Evolutionary conservation across 2,888 invertebrate species (phyloP).

Genomic region (Habroteleia sp.): DNA sequence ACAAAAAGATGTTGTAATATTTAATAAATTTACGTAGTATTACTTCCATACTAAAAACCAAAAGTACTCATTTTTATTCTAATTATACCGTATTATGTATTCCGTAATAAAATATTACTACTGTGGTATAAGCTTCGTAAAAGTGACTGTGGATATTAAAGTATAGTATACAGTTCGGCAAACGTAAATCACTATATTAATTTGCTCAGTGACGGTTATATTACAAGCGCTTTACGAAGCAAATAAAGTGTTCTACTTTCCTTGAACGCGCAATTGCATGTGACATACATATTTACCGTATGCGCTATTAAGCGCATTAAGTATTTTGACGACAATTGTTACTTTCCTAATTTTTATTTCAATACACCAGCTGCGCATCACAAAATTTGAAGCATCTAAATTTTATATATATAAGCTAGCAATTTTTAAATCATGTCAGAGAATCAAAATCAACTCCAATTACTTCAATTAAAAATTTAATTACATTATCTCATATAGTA

Average conservation of each 20-base stretch:
- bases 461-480: too few species aligned
- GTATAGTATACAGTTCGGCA: slow-evolving; percentile 15
- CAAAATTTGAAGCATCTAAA: not conserved
- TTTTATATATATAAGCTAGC: too few species aligned
- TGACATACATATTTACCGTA: slow-evolving; percentile 71
- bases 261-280: slow-evolving; percentile 69
- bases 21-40: too few species aligned
- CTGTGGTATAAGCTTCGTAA: too few species aligned
- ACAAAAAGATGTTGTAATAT: too few species aligned
- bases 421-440: too few species aligned
- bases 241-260: slow-evolving; percentile 72
- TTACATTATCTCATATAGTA: too few species aligned
- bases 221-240: slow-evolving; percentile 58
- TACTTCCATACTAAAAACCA: not conserved
- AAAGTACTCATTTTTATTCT: not conserved
- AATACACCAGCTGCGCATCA: not conserved
- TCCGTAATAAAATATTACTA: too few species aligned
- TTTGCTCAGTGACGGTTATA: slow-evolving; percentile 24
- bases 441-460: too few species aligned
- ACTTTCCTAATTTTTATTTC: slow-evolving; percentile 55
- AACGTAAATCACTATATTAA: slow-evolving; percentile 35
- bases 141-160: slow-evolving; percentile 26
- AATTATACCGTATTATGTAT: slow-evolving; percentile 2
- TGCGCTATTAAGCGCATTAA: slow-evolving; percentile 62
- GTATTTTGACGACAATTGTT: slow-evolving; percentile 44